Evolutionary conservation across 1,140 invertebrate genomes (phyloP).

Genomic region (Bemisia tabaci): DNA sequence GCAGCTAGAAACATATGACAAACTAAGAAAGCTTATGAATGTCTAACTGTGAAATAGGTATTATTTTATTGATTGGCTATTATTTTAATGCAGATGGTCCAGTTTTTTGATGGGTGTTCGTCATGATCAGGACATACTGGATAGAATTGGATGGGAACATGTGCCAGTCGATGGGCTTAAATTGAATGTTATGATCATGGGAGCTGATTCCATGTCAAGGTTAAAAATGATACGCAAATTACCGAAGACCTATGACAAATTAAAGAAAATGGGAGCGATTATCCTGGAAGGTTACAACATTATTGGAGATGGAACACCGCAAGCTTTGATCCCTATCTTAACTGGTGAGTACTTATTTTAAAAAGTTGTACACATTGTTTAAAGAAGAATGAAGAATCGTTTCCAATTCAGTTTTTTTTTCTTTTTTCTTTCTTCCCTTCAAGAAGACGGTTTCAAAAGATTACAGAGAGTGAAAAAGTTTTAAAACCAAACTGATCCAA

Average conservation of each 20-base stretch:
- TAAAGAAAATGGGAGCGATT: conserved; percentile 51
- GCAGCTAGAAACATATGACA: not conserved
- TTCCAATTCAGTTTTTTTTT: too few species aligned
- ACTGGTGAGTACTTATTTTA: conserved; percentile 57
- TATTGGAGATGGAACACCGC: conserved; percentile 86
- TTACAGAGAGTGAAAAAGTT: too few species aligned
- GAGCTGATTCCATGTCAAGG: conserved; percentile 79
- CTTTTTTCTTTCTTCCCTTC: too few species aligned
- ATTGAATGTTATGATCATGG: conserved; percentile 74
- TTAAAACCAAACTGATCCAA: too few species aligned
- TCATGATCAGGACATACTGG: conserved; percentile 32
- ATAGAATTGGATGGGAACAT: conserved; percentile 35
- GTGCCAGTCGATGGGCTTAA: conserved; percentile 36
- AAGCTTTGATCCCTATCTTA: conserved; percentile 79
- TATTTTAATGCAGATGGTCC: conserved; percentile 37
- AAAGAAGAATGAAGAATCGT: too few species aligned
- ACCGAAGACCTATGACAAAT: conserved; percentile 62
- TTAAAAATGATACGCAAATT: conserved; percentile 76
- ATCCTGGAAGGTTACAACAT: conserved; percentile 76
- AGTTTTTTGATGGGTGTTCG: conserved; percentile 41
- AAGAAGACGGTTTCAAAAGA: too few species aligned
- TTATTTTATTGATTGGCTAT: not conserved
- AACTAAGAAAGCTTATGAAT: not conserved
- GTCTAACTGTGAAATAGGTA: not conserved
- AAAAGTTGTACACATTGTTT: too few species aligned